These are phyloP conservation scores for Benthosema pterotum DNA, from an alignment of 2,797 vertebrate genomes.

Conservation along the genomic window DNA sequence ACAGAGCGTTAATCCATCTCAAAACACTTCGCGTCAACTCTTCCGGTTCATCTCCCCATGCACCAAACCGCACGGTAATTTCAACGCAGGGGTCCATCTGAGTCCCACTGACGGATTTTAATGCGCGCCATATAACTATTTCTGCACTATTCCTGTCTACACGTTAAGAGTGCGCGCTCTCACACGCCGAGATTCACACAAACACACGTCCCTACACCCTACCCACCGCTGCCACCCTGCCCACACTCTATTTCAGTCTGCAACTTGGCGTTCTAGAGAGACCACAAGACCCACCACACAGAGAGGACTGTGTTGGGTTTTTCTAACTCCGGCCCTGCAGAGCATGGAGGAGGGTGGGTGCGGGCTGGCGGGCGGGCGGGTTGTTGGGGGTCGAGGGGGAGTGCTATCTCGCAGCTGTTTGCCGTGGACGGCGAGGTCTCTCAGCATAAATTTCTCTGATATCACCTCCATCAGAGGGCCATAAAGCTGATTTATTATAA, in stretches of 20 bases:
- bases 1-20: constrained; percentile 44
- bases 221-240: constrained; percentile 68
- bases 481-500: constrained; percentile 99
- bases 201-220: constrained; percentile 10
- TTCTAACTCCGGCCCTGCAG: constrained; percentile 59
- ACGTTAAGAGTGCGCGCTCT: neutral
- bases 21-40: constrained; percentile 51
- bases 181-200: constrained; percentile 31
- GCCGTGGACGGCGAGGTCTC: constrained; percentile 85
- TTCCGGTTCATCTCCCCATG: constrained; percentile 36
- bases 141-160: no score
- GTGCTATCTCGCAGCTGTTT: constrained; percentile 87
- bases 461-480: constrained; percentile 96
- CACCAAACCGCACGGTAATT: constrained; percentile 23
- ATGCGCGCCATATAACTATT: no score
- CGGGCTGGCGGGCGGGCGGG: no score
- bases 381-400: constrained; percentile 35
- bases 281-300: constrained; percentile 72
- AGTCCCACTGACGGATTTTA: no score
- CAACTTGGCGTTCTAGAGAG: constrained; percentile 65
- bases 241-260: constrained; percentile 77
- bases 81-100: no score
- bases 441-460: constrained; percentile 94
- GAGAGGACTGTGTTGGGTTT: constrained; percentile 69
- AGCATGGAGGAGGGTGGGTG: constrained; percentile 35